Conservation (phyloP, 2,888 invertebrate genomes). For the Magallana nippona region DNA sequence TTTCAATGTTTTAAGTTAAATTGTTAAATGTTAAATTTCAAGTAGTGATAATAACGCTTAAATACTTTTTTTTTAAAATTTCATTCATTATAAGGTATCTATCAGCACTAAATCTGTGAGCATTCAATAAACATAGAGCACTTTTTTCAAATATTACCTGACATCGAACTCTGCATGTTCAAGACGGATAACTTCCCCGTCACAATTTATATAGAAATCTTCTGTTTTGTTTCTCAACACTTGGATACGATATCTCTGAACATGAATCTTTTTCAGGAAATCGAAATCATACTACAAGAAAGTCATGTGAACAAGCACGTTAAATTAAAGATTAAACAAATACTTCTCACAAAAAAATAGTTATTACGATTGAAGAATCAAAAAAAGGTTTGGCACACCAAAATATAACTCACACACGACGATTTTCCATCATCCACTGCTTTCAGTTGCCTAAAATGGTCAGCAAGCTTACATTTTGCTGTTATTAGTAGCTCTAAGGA, state of each 20-base stretch:
- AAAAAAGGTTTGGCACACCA: not conserved
- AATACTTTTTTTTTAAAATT: too few relatives aligned
- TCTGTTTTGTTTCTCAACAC: slow-evolving; percentile 59
- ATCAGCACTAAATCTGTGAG: too few relatives aligned
- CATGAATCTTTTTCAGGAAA: slow-evolving; percentile 64
- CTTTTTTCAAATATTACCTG: not conserved
- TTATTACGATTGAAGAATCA: too few relatives aligned
- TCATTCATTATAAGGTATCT: too few relatives aligned
- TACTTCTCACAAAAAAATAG: too few relatives aligned
- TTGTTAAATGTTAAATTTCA: too few relatives aligned
- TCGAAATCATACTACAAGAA: slow-evolving; percentile 66
- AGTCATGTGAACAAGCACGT: not conserved
- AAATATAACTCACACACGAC: slow-evolving; percentile 66
- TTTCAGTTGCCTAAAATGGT: slow-evolving; percentile 70
- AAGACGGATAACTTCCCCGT: slow-evolving; percentile 67
- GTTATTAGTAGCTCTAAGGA: slow-evolving; percentile 65
- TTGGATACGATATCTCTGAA: slow-evolving; percentile 62
- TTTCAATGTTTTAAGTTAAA: not conserved
- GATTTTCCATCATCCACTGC: slow-evolving; percentile 63
- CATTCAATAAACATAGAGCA: too few relatives aligned
- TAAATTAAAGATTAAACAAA: too few relatives aligned
- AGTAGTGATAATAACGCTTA: too few relatives aligned
- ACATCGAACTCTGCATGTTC: slow-evolving; percentile 62
- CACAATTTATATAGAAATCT: slow-evolving; percentile 69
- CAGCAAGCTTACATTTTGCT: slow-evolving; percentile 63